Conservation (phyloP, 2,113 vertebrate genomes). For the Ovis canadensis region DNA sequence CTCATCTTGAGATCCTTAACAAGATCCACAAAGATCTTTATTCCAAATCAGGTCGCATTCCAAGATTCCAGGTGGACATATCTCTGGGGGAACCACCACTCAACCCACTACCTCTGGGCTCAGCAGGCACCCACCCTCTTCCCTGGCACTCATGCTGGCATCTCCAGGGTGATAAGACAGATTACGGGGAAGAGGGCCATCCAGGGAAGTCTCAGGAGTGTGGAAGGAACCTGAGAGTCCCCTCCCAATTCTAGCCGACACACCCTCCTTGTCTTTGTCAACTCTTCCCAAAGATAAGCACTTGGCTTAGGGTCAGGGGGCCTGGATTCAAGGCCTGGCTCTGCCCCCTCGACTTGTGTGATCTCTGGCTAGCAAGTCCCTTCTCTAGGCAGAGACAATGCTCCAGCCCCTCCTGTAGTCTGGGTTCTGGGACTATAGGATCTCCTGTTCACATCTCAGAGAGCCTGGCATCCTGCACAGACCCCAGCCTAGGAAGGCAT, state of each 20-base stretch:
- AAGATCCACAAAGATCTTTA: not conserved
- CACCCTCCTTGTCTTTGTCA: not conserved
- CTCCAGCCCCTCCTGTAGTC: not conserved
- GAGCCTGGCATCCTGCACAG: rapidly evolving
- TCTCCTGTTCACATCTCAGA: not conserved
- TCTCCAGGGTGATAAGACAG: not conserved
- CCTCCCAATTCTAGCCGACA: not conserved
- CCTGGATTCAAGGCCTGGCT: not conserved
- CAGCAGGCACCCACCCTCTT: not conserved
- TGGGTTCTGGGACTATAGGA: not conserved
- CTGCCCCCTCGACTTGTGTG: not conserved
- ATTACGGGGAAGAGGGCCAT: rapidly evolving
- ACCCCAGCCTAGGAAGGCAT: not conserved
- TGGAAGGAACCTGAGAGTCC: not conserved
- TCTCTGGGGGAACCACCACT: not conserved
- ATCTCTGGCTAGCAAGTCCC: not conserved
- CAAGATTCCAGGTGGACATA: not conserved
- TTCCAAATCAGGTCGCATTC: not conserved
- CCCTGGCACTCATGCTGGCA: not conserved
- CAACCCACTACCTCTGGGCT: not conserved
- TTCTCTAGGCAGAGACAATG: not conserved
- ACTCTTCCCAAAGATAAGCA: not conserved
- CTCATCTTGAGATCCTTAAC: not conserved
- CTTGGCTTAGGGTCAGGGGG: not conserved
- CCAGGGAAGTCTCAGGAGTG: not conserved